phyloP scores from a whole-genome alignment of 1,140 invertebrate genomes.

The Parasteatoda tepidariorum region DNA sequence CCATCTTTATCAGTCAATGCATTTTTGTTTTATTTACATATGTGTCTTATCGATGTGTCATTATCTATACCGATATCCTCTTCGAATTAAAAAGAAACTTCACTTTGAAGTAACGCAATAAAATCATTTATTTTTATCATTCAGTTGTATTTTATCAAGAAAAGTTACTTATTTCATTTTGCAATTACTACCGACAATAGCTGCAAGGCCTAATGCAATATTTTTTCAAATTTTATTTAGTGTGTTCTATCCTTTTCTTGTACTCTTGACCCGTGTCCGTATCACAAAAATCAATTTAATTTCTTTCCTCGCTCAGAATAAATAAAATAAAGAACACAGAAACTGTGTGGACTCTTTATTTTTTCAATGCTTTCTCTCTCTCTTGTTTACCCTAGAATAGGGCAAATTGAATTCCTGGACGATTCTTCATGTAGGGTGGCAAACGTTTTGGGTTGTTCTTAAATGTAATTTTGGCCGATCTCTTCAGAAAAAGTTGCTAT shows the following conservation, averaged over 20 bases:
- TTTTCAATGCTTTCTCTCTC: constrained; percentile 7
- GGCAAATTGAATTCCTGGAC: constrained; percentile 45
- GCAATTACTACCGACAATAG: constrained; percentile 16
- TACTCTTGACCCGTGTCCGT: constrained; percentile 38
- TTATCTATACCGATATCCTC: too few species aligned
- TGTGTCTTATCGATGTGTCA: too few species aligned
- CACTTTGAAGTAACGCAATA: too few species aligned
- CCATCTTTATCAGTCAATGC: too few species aligned
- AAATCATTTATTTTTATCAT: too few species aligned
- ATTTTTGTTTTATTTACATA: too few species aligned
- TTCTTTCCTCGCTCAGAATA: constrained; percentile 22
- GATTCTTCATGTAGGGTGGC: constrained; percentile 7
- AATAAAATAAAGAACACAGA: constrained; percentile 11
- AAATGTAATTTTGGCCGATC: constrained; percentile 44
- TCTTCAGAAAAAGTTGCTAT: background rate
- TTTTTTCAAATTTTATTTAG: background rate
- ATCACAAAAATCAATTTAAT: constrained; percentile 54
- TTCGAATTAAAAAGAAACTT: too few species aligned
- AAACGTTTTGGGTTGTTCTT: constrained; percentile 10
- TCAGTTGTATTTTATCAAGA: too few species aligned
- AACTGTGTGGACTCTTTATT: constrained; percentile 1
- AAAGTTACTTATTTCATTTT: constrained; percentile 17
- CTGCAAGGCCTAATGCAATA: background rate
- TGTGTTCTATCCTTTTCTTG: constrained; percentile 7
- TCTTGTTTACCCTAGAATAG: constrained; percentile 36